phyloP scores from a whole-genome alignment of 2,888 invertebrate species.

The Rotaria magnacalcarata region DNA sequence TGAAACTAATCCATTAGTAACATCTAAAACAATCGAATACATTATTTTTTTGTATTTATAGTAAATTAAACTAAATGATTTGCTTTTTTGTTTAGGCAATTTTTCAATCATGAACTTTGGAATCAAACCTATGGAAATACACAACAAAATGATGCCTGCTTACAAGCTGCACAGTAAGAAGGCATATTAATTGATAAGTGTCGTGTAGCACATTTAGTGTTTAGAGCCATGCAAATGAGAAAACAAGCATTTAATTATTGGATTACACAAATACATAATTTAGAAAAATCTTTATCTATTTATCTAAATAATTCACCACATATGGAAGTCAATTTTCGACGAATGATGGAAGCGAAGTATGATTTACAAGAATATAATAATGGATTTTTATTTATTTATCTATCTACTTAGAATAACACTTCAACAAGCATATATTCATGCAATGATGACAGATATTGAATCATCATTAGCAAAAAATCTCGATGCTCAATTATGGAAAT shows the following conservation, averaged over 20 bases:
- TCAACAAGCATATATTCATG: constrained; percentile 33
- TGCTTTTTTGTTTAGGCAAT: not conserved
- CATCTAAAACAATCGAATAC: not conserved
- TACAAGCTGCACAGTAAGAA: constrained; percentile 23
- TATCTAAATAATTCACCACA: constrained; percentile 23
- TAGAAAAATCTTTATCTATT: constrained; percentile 29
- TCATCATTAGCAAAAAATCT: not conserved
- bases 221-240: not conserved
- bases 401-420: not conserved
- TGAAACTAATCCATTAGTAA: not conserved
- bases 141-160: not conserved
- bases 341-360: constrained; percentile 31
- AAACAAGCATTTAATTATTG: constrained; percentile 26
- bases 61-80: too few relatives aligned
- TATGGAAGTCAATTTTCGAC: constrained; percentile 34
- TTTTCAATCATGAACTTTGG: not conserved
- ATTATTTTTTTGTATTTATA: not conserved
- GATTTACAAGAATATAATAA: too few relatives aligned
- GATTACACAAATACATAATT: constrained; percentile 28
- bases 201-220: not conserved
- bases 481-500: constrained; percentile 30
- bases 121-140: not conserved
- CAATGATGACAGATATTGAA: constrained; percentile 32
- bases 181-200: not conserved
- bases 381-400: too few relatives aligned